Conservation (phyloP, 2,888 invertebrate species). For the Leptarthrus brevirostris region DNA sequence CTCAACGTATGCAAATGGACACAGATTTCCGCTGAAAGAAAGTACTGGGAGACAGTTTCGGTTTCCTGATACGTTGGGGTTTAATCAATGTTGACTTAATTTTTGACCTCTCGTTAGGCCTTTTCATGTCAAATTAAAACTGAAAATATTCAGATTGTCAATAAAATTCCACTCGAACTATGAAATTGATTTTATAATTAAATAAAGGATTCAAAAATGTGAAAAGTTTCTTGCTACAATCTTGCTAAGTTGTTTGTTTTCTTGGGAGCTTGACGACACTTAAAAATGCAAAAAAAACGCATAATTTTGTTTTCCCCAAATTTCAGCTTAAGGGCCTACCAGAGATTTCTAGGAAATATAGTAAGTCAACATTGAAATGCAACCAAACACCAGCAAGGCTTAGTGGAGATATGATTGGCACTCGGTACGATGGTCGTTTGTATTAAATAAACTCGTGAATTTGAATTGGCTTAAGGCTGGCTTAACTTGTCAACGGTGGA, state of each 20-base stretch:
- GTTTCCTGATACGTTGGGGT: not conserved
- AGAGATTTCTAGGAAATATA: too few species aligned
- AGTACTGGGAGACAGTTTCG: not conserved
- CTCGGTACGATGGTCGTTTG: not conserved
- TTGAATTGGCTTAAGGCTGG: conserved; percentile 6
- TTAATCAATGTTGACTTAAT: conserved; percentile 1
- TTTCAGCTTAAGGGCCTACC: too few species aligned
- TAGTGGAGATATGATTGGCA: not conserved
- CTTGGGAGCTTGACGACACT: too few species aligned
- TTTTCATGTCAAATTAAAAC: not conserved
- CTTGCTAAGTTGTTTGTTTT: too few species aligned
- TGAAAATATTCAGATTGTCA: not conserved
- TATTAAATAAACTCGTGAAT: conserved; percentile 2
- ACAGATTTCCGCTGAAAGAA: not conserved
- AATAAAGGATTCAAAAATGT: too few species aligned
- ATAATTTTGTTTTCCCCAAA: too few species aligned
- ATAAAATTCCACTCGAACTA: not conserved
- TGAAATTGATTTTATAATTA: too few species aligned
- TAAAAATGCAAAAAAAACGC: too few species aligned
- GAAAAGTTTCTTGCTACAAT: too few species aligned
- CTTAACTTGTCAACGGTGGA: conserved; percentile 14
- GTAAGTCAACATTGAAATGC: too few species aligned
- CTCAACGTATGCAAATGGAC: not conserved
- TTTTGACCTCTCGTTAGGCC: not conserved
- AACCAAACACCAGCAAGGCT: too few species aligned